Evolutionary conservation across 2,113 vertebrate species (phyloP).

Genomic region (Dissostichus mawsoni): DNA sequence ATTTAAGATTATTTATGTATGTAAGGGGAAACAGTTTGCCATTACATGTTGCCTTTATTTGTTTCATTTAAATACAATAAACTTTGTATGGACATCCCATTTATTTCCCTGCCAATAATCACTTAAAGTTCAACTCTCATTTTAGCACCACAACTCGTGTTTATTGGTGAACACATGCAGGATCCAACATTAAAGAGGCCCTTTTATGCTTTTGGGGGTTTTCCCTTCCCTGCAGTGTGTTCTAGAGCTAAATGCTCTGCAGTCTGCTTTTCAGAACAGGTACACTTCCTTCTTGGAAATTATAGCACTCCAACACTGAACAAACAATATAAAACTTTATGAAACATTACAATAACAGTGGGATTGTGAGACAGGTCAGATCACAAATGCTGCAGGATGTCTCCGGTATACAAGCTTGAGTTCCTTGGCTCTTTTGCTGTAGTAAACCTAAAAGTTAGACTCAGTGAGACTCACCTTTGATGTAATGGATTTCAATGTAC

Average conservation of each 20-base stretch:
- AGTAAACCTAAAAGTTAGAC: background rate
- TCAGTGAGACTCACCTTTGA: background rate
- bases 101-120: background rate
- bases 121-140: background rate
- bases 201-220: no score
- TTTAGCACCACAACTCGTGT: background rate
- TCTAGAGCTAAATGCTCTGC: no score
- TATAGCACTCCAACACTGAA: no score
- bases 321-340: constrained; percentile 25
- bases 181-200: no score
- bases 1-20: background rate
- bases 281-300: no score
- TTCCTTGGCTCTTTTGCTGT: background rate
- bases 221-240: background rate
- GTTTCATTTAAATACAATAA: constrained; percentile 27
- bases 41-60: background rate
- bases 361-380: background rate
- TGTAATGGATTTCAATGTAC: background rate
- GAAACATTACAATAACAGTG: background rate
- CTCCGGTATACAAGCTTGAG: background rate
- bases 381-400: background rate
- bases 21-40: background rate
- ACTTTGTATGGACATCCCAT: background rate
- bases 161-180: background rate
- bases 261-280: no score